Evolutionary conservation across 2,888 invertebrate genomes (phyloP).

Genomic region (Eupithecia tripunctaria): DNA sequence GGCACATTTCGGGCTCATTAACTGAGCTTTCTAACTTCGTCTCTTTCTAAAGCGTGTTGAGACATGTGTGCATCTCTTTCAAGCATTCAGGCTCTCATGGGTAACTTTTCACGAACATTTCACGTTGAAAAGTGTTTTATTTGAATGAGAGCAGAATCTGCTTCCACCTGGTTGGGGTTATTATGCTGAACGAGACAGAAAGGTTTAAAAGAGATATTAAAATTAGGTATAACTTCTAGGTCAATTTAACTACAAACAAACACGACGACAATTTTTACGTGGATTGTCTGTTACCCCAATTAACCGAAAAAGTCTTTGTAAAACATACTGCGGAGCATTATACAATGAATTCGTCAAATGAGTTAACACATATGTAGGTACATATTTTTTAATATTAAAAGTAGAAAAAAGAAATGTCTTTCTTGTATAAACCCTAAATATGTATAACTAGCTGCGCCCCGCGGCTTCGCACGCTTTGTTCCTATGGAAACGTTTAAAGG

Average conservation of each 20-base stretch:
- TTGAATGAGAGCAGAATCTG: slow-evolving; percentile 51
- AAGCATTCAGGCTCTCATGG: slow-evolving; percentile 26
- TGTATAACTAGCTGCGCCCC: too few species aligned
- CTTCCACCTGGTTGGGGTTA: slow-evolving; percentile 48
- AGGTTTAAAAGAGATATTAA: background rate
- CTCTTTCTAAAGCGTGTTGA: slow-evolving; percentile 33
- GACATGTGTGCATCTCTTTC: slow-evolving; percentile 34
- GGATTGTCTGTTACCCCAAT: too few species aligned
- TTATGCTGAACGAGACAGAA: slow-evolving; percentile 35
- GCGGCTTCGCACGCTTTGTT: too few species aligned
- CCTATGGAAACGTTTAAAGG: too few species aligned
- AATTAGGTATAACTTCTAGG: background rate
- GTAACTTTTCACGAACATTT: slow-evolving; percentile 57
- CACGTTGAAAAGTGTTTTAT: slow-evolving; percentile 60
- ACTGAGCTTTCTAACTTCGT: slow-evolving; percentile 29
- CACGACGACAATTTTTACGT: too few species aligned
- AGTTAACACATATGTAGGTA: too few species aligned
- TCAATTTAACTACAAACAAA: background rate
- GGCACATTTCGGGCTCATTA: slow-evolving; percentile 42
- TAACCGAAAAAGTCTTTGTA: too few species aligned
- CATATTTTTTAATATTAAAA: too few species aligned
- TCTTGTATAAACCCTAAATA: too few species aligned
- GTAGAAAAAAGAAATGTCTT: too few species aligned
- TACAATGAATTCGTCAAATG: too few species aligned
- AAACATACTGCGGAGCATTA: too few species aligned